phyloP scores from a whole-genome alignment of 1,140 invertebrate species.

The Drosophila parvula region DNA sequence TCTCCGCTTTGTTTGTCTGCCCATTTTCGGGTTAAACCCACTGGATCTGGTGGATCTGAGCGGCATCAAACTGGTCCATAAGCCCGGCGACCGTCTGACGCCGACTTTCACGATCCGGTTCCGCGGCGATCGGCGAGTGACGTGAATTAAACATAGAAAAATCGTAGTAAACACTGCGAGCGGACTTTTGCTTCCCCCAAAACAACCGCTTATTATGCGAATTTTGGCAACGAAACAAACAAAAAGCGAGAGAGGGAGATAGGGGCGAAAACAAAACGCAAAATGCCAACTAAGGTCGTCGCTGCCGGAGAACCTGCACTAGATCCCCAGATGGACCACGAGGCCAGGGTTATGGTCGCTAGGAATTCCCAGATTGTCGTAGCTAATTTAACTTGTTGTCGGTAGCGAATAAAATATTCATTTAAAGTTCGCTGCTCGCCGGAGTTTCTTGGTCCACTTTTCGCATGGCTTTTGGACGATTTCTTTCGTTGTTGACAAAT shows the following conservation, averaged over 20 bases:
- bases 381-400: slow-evolving; percentile 55
- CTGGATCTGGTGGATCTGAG: slow-evolving; percentile 18
- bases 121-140: slow-evolving; percentile 50
- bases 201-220: slow-evolving; percentile 58
- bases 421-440: slow-evolving; percentile 29
- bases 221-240: slow-evolving; percentile 52
- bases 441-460: slow-evolving; percentile 47
- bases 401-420: slow-evolving; percentile 27
- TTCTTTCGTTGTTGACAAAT: slow-evolving; percentile 24
- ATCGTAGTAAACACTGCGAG: slow-evolving; percentile 34
- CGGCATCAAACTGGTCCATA: slow-evolving; percentile 58
- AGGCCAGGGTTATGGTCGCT: slow-evolving; percentile 36
- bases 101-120: slow-evolving; percentile 77
- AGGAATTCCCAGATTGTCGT: slow-evolving; percentile 64
- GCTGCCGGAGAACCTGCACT: slow-evolving; percentile 57
- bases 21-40: slow-evolving; percentile 68
- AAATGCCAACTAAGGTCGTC: slow-evolving; percentile 46
- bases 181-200: slow-evolving; percentile 32
- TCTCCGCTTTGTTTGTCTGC: slow-evolving; percentile 18
- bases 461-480: slow-evolving; percentile 19
- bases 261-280: slow-evolving; percentile 22
- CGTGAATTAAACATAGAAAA: slow-evolving; percentile 66
- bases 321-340: slow-evolving; percentile 35
- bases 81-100: slow-evolving; percentile 62
- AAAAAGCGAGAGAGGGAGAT: slow-evolving; percentile 24